phyloP scores from a whole-genome alignment of 2,888 invertebrate species.

The Pseudococcus jackbeardsleyi region DNA sequence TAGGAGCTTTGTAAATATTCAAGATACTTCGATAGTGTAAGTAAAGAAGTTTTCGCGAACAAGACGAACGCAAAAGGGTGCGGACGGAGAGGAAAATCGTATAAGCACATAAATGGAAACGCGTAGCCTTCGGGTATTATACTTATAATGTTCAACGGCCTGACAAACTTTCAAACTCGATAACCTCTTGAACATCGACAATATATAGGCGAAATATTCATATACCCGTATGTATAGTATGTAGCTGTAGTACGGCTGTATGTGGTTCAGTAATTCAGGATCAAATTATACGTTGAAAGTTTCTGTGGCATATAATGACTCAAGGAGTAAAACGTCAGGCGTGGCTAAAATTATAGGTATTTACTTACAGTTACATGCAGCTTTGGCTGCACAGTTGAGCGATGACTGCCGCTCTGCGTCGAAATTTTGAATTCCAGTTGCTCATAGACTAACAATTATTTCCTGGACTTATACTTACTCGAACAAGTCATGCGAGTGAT shows the following conservation, averaged over 20 bases:
- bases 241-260: not conserved
- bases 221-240: not conserved
- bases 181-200: not conserved
- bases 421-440: too few species aligned
- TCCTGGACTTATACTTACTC: too few species aligned
- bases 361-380: too few species aligned
- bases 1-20: conserved; percentile 28
- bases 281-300: conserved; percentile 13
- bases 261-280: not conserved
- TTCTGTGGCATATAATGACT: not conserved
- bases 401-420: too few species aligned
- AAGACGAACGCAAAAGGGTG: too few species aligned
- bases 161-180: conserved; percentile 6
- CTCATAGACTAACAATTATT: too few species aligned
- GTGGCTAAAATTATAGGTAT: too few species aligned
- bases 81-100: not conserved
- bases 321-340: not conserved
- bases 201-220: conserved; percentile 4
- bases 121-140: not conserved
- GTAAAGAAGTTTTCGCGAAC: not conserved
- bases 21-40: not conserved
- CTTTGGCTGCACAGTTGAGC: too few species aligned
- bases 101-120: not conserved
- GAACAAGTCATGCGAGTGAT: too few species aligned
- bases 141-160: not conserved